phyloP scores from a whole-genome alignment of 2,113 vertebrate genomes.

The Glareola pratincola region DNA sequence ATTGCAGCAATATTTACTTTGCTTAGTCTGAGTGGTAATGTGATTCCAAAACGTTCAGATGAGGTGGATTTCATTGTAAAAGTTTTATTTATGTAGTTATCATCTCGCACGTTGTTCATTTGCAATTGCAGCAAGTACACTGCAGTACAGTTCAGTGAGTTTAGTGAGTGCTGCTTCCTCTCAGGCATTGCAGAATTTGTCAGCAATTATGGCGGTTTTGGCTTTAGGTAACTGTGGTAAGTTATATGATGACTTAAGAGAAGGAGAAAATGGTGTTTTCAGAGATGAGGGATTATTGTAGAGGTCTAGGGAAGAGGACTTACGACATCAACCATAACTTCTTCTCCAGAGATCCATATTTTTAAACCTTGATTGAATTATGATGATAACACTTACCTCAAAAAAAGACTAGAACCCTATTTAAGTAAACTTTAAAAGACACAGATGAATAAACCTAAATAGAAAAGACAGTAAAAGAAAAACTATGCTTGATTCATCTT shows the following conservation, averaged over 20 bases:
- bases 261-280: background rate
- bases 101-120: background rate
- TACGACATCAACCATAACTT: background rate
- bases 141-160: background rate
- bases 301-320: background rate
- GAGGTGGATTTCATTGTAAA: background rate
- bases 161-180: background rate
- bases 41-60: background rate
- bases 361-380: background rate
- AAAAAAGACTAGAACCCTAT: background rate
- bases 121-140: background rate
- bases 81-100: background rate
- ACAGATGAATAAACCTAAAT: background rate
- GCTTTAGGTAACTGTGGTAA: background rate
- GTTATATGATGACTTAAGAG: background rate
- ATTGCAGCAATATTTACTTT: background rate
- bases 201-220: background rate
- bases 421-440: background rate
- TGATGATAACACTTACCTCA: background rate
- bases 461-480: background rate
- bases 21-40: background rate
- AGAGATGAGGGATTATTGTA: background rate
- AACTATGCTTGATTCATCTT: background rate
- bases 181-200: background rate
- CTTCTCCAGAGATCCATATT: background rate